phyloP scores from a whole-genome alignment of 1,140 invertebrate genomes.

The Tetragonula clypearis region DNA sequence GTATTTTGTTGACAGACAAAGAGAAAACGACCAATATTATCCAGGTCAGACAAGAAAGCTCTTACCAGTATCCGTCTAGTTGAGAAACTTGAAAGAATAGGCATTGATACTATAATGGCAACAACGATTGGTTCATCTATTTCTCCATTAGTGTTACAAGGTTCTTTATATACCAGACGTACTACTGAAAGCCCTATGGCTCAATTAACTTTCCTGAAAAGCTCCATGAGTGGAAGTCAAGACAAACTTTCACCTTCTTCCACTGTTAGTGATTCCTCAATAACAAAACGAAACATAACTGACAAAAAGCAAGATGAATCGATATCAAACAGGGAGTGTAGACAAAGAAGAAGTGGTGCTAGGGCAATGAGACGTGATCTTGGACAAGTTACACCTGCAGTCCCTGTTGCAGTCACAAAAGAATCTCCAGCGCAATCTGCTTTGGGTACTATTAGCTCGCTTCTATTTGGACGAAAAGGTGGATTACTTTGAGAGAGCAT shows the following conservation, averaged over 20 bases:
- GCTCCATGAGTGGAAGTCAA: conserved; percentile 75
- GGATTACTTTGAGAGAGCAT: conserved; percentile 86
- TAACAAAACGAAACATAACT: conserved; percentile 50
- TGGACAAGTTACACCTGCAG: conserved; percentile 82
- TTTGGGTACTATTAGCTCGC: conserved; percentile 89
- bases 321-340: conserved; percentile 48
- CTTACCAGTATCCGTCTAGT: conserved; percentile 83
- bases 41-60: conserved; percentile 81
- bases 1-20: conserved; percentile 52
- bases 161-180: conserved; percentile 82
- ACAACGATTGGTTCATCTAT: conserved; percentile 77
- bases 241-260: conserved; percentile 74
- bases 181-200: conserved; percentile 87
- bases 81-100: conserved; percentile 87
- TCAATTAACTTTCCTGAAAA: conserved; percentile 88
- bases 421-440: conserved; percentile 83
- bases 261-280: conserved; percentile 80
- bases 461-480: conserved; percentile 91
- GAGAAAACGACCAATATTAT: conserved; percentile 80
- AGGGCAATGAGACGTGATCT: conserved; percentile 83
- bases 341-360: conserved; percentile 75
- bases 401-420: conserved; percentile 77
- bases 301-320: conserved; percentile 27
- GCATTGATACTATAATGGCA: conserved; percentile 86
- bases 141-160: conserved; percentile 83